Conservation (phyloP, 1,140 invertebrate species). For the Nomia melanderi region DNA sequence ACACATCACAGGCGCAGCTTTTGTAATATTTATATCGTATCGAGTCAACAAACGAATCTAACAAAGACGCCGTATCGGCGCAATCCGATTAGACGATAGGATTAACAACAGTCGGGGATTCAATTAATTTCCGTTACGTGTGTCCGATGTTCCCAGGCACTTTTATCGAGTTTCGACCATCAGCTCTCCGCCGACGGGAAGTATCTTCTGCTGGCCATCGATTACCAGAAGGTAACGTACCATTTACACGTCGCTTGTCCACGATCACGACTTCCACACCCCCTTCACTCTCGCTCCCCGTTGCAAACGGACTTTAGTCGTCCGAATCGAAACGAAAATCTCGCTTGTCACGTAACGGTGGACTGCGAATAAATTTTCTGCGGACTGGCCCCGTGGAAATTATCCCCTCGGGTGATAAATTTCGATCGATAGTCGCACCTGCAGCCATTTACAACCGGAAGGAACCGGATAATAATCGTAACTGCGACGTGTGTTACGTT, state of each 20-base stretch:
- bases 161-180: constrained; percentile 78
- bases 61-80: no score
- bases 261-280: neutral
- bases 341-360: neutral
- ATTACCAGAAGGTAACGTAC: constrained; percentile 81
- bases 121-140: neutral
- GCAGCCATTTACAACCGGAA: constrained; percentile 10
- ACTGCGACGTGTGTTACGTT: no score
- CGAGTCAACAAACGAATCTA: no score
- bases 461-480: neutral
- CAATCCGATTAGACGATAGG: no score
- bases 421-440: constrained; percentile 42
- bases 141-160: constrained; percentile 72
- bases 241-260: neutral
- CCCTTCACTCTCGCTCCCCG: no score
- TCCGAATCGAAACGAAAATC: constrained; percentile 12
- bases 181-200: constrained; percentile 81
- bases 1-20: no score
- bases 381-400: constrained; percentile 29
- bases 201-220: constrained; percentile 81
- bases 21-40: no score
- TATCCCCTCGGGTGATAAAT: constrained; percentile 21
- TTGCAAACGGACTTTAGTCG: no score
- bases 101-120: no score
- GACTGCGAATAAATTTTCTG: constrained; percentile 28